Evolutionary conservation across 2,888 invertebrate genomes (phyloP), one percentile per base, ranked within the genome.

Genomic region (Pachycephus smyrnensis): DNA sequence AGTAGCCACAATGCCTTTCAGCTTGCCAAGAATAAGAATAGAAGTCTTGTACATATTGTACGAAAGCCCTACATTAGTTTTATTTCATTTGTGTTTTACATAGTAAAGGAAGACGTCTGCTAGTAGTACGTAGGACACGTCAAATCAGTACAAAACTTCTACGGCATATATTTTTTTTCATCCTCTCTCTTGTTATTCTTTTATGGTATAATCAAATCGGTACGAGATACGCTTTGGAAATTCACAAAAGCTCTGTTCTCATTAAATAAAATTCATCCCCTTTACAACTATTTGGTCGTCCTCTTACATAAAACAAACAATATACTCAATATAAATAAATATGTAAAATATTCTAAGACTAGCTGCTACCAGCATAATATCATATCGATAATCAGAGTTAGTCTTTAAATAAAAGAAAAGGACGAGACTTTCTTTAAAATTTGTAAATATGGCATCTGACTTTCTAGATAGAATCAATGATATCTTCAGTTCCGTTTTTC

Each of bases 361-460:
- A 90, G 90, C 81, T 88, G 85, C 88, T 88, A 86, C 84, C 83
- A 81, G 84, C 87, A 86, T 86, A 83, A 84, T 81, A 81, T 84
- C 76, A 82, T 81, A 74, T 12, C 23, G 37, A 36, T 32, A 55
- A 71, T 71, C 71, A 23, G 71, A 31, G 71, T 71, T 71, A 32
- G 30, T 31, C 33, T 71, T 71, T 71, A 23, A 32, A 32, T 71
- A 15, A 33, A 32, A 11, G 31, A 71, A 55, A 23, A 55, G 55
- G 55, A 55, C 55, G 55, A 55, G 23, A 23, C 55, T 55, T 40
- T 40, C 55, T 55, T 55, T 23, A 23, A 55, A 55, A 55, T 55
- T 23, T 55, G 9, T 55, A 55, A 55, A 55, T 55, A 55, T 55
- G 55, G 55, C 55, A 23, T 23, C 23, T 55, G 23, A 55, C 2